These are phyloP conservation scores for Lithobius niger DNA, from an alignment of 1,140 invertebrate species.

Conservation along the genomic window DNA sequence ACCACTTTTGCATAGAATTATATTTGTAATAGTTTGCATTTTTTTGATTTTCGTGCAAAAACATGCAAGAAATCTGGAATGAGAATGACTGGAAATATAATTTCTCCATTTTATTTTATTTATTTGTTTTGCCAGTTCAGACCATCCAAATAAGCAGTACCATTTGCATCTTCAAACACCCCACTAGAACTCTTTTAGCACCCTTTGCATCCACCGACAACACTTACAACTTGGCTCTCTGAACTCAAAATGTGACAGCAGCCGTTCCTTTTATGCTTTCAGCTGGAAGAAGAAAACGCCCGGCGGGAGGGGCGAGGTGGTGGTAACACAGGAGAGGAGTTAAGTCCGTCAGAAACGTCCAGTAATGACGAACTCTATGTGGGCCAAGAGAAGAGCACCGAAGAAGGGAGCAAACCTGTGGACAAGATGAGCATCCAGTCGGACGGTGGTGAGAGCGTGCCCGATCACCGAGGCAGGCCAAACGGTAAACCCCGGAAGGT, in stretches of 20 bases:
- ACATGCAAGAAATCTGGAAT: too few species aligned
- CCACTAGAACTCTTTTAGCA: too few species aligned
- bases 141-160: too few species aligned
- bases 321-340: conserved; percentile 38
- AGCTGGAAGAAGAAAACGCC: conserved; percentile 58
- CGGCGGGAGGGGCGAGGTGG: background rate
- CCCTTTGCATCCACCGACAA: too few species aligned
- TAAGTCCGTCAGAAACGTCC: conserved; percentile 77
- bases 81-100: too few species aligned
- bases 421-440: conserved; percentile 82
- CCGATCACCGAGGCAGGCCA: conserved; percentile 53
- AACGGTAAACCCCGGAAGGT: conserved; percentile 61
- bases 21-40: too few species aligned
- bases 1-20: too few species aligned
- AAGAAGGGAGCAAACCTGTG: conserved; percentile 63
- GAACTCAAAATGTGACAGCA: conserved; percentile 12
- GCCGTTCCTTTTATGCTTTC: conserved; percentile 36
- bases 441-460: conserved; percentile 53
- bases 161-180: too few species aligned
- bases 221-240: too few species aligned
- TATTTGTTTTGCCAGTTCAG: too few species aligned
- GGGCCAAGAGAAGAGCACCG: conserved; percentile 62
- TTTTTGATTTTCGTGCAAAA: too few species aligned
- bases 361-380: conserved; percentile 78
- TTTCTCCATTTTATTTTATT: too few species aligned